Base-by-base conservation (phyloP, 2,888 invertebrate genomes). In the Lapara coniferarum region DNA sequence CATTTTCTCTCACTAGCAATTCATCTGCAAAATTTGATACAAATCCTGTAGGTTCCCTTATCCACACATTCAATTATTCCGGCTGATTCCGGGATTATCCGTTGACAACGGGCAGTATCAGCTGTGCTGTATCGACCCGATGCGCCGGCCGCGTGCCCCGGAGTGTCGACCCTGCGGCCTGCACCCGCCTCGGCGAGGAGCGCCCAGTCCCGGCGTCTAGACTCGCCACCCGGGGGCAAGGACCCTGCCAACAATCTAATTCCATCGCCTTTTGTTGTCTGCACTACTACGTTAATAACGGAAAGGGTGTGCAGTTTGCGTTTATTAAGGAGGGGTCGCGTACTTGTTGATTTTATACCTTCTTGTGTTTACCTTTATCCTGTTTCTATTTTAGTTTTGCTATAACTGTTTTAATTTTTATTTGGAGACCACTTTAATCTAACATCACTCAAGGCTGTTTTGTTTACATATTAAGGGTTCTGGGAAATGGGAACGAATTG, bases 191-290 rank as follows among this genome's bases (percentile, higher is more conserved):
- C 72, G 73, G 68, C 73, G 68, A 69, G 19, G 51, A 12, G 51
- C 72, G 73, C 74, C 73, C 72, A 75, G 70, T 72, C 71, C 77
- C 79, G 81, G 79, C 82, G 68, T 69, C 59, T 63, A 69, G 68
- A 69, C 68, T 74, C 72, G 19, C 55, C 55, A 7, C 37, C 55
- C n/a, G 19, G 69, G 86, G 83, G 77, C 78, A 84, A 84, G 76
- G 82, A 84, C 84, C 85, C 74, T 75, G 73, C 71, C 71, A 71
- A 73, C 72, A 68, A 75, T 75, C 74, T 73, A 76, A 75, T 76
- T 74, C 77, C 72, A 73, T 68, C 74, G 71, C 77, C 76, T 79
- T 66, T 67, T 67, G 70, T 70, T 71, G 68, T 69, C 66, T 69
- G 49, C 46, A 13, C 19, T 56, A 56, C 12, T 46, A 49, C 46